Evolutionary conservation across 2,797 vertebrate genomes (phyloP), one percentile per base, ranked within the genome.

Genomic region (Lithobates sylvaticus): DNA sequence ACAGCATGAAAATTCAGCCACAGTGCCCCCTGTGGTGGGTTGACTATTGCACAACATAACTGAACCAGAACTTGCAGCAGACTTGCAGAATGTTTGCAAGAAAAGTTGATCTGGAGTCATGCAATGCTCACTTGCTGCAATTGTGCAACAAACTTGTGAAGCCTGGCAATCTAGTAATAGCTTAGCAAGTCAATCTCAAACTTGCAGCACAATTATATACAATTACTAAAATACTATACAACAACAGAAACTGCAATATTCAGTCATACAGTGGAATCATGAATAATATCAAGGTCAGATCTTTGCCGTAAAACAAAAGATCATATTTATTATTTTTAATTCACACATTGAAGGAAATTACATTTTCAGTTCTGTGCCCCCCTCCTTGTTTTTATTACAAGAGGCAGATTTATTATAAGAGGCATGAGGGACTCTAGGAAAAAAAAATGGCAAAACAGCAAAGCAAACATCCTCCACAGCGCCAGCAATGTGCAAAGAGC

Each of bases 401-500:
- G 54, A 61, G 54, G 21, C 21, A 61, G 54, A 61, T 23, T 61
- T 23, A 23, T 61, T 61, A 58, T 23, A 58, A 61, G 21, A n/a
- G 54, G 54, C 23, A 23, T n/a, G 7, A 61, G 69, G 18, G 21
- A 15, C 3, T 8, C 36, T 5, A 44, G 36, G 39, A 73, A 26
- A 9, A 26, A 9, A 72, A 23, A 39, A 72, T 21, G 34, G 39
- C 18, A 39, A 12, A 42, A 34, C 10, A n/a, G 23, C 23, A n/a
- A 42, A 23, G 71, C 10, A 34, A n/a, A 42, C 7, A 9, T 44
- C n/a, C 39, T 10, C 0, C 16, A 23, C 32, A 73, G 71, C 39
- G 9, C 13, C 21, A 73, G 71, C 71, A 73, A 44, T 44, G 71
- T 73, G 71, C 71, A 44, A 73, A 73, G 71, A 42, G 71, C 71